Evolutionary conservation across 2,113 vertebrate genomes (phyloP).

Genomic region (Empidonax traillii): DNA sequence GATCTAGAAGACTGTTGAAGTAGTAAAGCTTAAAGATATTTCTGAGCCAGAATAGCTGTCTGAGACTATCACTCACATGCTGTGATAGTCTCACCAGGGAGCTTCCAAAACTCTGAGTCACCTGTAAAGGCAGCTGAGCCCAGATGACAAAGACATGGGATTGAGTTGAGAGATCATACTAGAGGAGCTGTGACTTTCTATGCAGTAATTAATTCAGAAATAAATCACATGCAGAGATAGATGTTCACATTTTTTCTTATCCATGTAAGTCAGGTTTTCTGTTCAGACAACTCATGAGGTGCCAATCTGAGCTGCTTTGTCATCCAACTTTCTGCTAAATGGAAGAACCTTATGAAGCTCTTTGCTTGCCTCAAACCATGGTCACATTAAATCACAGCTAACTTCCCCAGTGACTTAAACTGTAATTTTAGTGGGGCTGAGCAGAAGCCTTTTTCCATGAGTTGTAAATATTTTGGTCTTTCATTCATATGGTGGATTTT

Average conservation of each 20-base stretch:
- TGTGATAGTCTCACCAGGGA: neutral
- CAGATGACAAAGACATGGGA: neutral
- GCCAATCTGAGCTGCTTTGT: neutral
- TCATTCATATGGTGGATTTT: neutral
- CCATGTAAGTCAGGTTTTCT: neutral
- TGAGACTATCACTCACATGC: neutral
- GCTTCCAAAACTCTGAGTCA: neutral
- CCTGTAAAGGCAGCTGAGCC: neutral
- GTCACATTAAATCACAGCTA: neutral
- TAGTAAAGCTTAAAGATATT: neutral
- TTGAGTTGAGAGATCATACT: neutral
- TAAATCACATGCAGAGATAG: neutral
- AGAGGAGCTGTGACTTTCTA: neutral
- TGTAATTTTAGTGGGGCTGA: neutral
- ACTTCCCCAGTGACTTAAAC: neutral
- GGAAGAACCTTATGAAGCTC: neutral
- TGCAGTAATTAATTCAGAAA: neutral
- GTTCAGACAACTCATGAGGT: neutral
- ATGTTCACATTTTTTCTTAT: neutral
- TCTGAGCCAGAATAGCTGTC: neutral
- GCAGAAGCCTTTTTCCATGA: neutral
- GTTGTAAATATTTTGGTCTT: neutral
- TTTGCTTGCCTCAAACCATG: neutral
- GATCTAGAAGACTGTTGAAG: neutral
- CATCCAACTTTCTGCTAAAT: neutral